A percentile compares a stretch with the other conserved stretches of the same genome.
Evolutionary conservation across 2,113 vertebrate species (phyloP).

Genomic region (Psittacula cyanocephala): DNA sequence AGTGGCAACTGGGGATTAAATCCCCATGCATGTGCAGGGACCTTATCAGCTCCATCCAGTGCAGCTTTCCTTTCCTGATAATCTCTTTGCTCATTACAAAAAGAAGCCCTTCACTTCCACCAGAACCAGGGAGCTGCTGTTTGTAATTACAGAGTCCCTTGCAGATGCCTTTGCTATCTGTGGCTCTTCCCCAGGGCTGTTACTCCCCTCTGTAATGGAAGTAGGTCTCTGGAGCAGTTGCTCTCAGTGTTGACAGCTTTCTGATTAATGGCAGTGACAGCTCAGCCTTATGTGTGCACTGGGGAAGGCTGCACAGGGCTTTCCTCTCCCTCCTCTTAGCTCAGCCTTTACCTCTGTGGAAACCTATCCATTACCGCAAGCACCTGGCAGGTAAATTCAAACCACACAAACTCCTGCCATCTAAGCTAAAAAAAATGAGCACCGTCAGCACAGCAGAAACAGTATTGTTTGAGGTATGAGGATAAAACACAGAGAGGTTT

Average conservation of each 20-base stretch:
- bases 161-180: not conserved
- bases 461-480: not conserved
- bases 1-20: not conserved
- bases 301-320: not conserved
- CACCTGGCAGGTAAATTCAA: not conserved
- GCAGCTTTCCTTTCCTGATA: not conserved
- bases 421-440: not conserved
- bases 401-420: not conserved
- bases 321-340: not conserved
- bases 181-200: not conserved
- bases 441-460: not conserved
- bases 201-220: not conserved
- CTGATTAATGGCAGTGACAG: conserved; percentile 2
- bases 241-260: not conserved
- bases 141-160: not conserved
- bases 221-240: not conserved
- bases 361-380: not conserved
- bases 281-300: not conserved
- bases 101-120: not conserved
- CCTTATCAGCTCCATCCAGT: not conserved
- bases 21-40: not conserved
- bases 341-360: not conserved
- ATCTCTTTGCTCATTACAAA: not conserved
- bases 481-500: not conserved
- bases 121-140: not conserved